Evolutionary conservation across 2,888 invertebrate species (phyloP).

Genomic region (Limnephilus rhombicus): DNA sequence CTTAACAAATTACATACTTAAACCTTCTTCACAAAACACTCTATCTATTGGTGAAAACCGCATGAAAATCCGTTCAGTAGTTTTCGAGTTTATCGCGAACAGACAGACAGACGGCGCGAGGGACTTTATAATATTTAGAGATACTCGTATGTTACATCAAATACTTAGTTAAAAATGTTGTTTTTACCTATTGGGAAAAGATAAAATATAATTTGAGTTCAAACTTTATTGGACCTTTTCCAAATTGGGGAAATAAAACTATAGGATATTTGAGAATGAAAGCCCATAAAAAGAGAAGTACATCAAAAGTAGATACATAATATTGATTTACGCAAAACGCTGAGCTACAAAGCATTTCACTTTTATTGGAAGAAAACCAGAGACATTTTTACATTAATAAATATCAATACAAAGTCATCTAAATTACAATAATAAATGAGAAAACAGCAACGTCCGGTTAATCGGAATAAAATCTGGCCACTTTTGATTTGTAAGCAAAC

Average conservation of each 20-base stretch:
- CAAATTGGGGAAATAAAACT: slow-evolving; percentile 38
- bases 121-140: too few relatives aligned
- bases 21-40: too few relatives aligned
- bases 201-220: not conserved
- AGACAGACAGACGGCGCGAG: too few relatives aligned
- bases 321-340: not conserved
- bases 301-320: not conserved
- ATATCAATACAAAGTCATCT: not conserved
- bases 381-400: not conserved
- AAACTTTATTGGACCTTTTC: slow-evolving; percentile 45
- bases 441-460: not conserved
- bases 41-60: too few relatives aligned
- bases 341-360: not conserved
- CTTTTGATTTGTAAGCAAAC: too few relatives aligned
- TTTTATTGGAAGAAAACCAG: too few relatives aligned
- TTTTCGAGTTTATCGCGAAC: too few relatives aligned
- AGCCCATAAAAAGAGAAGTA: not conserved
- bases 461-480: not conserved
- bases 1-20: too few relatives aligned
- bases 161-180: too few relatives aligned
- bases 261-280: not conserved
- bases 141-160: too few relatives aligned
- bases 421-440: not conserved
- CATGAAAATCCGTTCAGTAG: too few relatives aligned
- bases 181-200: too few relatives aligned